Conservation (phyloP, 1,140 invertebrate genomes). For the Bombus consobrinus region DNA sequence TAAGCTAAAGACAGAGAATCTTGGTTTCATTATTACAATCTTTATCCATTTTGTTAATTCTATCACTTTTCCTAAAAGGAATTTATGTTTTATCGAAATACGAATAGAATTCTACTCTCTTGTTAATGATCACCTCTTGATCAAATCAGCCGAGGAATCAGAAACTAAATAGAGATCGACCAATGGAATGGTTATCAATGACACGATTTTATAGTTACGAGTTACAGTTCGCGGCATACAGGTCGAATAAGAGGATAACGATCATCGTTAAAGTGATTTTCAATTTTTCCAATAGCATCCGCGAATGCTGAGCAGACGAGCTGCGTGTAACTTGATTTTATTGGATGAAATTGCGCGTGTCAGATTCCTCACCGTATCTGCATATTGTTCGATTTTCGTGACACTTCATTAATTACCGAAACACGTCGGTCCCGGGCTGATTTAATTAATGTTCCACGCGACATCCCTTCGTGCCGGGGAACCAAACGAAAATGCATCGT, state of each 20-base stretch:
- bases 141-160: not conserved
- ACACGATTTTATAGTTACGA: not conserved
- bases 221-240: constrained; percentile 12
- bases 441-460: constrained; percentile 62
- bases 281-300: constrained; percentile 57
- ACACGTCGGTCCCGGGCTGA: constrained; percentile 55
- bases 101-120: too few species aligned
- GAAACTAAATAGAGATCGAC: not conserved
- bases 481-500: constrained; percentile 42
- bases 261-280: constrained; percentile 53
- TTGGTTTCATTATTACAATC: not conserved
- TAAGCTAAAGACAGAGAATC: not conserved
- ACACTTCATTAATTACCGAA: constrained; percentile 69
- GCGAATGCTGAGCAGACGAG: too few species aligned
- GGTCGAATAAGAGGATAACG: constrained; percentile 22
- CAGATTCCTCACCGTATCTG: constrained; percentile 26
- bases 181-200: not conserved
- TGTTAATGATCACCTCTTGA: too few species aligned
- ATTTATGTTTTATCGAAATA: not conserved
- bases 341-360: constrained; percentile 34
- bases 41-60: not conserved
- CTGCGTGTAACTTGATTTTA: constrained; percentile 52
- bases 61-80: not conserved
- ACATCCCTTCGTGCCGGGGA: constrained; percentile 18
- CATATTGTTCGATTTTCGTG: constrained; percentile 62